A percentile compares a stretch with the other conserved stretches of the same genome.
Conservation (phyloP, 2,797 vertebrate species). For the Galago senegalensis region DNA sequence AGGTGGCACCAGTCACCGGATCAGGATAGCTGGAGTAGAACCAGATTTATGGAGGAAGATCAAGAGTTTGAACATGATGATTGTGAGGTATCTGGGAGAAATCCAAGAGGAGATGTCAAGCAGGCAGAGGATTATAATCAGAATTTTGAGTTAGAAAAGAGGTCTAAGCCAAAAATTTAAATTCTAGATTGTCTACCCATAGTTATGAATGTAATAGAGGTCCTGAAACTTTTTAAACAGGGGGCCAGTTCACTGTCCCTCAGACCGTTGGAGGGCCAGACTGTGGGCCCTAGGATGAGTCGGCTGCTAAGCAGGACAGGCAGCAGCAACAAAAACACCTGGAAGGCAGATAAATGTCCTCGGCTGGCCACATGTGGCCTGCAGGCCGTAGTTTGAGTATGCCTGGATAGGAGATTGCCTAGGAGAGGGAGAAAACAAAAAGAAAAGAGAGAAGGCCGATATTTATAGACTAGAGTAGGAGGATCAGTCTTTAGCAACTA, state of each 20-base stretch:
- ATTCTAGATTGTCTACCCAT: background rate
- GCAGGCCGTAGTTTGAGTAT: too few species aligned
- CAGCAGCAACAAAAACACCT: too few species aligned
- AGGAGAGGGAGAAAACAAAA: background rate
- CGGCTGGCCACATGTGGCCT: too few species aligned
- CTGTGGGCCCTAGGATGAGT: too few species aligned
- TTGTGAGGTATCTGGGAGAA: background rate
- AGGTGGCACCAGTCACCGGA: background rate
- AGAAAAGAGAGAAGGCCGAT: background rate
- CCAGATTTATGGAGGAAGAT: background rate
- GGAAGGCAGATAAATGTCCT: too few species aligned
- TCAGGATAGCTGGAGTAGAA: background rate
- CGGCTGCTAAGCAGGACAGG: too few species aligned
- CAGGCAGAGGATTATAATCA: background rate
- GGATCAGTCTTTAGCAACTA: background rate
- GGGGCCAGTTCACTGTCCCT: too few species aligned
- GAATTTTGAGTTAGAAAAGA: constrained; percentile 47
- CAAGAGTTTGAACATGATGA: background rate
- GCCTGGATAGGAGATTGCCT: background rate
- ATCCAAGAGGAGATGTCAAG: constrained; percentile 14
- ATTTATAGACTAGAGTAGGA: background rate
- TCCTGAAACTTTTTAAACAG: too few species aligned
- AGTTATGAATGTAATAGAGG: background rate
- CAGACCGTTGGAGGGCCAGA: too few species aligned
- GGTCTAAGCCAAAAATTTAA: background rate